Base-by-base conservation (phyloP, 2,113 vertebrate species). In the Psilopogon haemacephalus region DNA sequence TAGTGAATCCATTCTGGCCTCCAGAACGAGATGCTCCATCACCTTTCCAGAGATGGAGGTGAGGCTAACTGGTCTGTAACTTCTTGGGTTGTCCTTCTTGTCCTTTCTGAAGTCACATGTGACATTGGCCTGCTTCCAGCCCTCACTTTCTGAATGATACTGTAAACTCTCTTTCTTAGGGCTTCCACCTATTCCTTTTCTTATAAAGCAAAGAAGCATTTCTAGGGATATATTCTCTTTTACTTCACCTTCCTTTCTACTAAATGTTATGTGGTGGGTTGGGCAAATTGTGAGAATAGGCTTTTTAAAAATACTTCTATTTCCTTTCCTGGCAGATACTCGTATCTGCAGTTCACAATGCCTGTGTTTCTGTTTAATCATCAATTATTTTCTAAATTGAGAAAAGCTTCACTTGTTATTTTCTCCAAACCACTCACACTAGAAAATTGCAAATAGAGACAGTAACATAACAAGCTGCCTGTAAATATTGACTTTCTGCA, bases 311-410 rank as follows among this genome's bases (percentile, higher is more conserved):
- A 48, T 70, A 94, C 76, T 92, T 90, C 33, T 90, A 16, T 71
- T 95, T 95, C 68, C 56, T 85, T 9, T 94, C 44, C 72, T 73
- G 75, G 71, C 78, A 83, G 68, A 83, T 87, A 52, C 6, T 37
- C 20, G 5, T 56, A 80, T 89, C 60, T 91, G 52, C 28, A 79
- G 56, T 77, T 85, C 72, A 50, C 52, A 26, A 33, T 70, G 89
- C 48, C 42, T n/a, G 27, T 68, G 56, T 85, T 83, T 77, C 69
- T 50, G n/a, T 81, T 81, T 91, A 86, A 91, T 90, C 69, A 74
- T 67, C 54, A 93, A 86, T 38, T 67, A 84, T 84, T 94, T 90
- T 90, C 73, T 81, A 60, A 90, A 86, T 86, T 91, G 15, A 18
- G 69, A 77, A 90, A 74, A 95, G 56, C 20, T 88, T 90, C 55